phyloP scores from a whole-genome alignment of 2,797 vertebrate species.

The Sebastes taczanowskii region DNA sequence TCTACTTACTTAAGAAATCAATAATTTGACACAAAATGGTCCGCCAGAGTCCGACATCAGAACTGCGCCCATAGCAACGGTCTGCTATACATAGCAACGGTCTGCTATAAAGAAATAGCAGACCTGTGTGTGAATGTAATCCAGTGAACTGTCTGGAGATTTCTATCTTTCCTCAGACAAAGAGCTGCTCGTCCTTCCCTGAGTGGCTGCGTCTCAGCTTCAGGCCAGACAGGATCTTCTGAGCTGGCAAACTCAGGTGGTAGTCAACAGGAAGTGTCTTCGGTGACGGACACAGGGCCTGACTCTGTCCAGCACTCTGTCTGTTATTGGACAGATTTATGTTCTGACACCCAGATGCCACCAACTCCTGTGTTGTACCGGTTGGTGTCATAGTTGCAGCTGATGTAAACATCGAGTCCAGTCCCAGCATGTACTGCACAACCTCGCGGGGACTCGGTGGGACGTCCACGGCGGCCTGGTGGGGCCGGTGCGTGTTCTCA shows the following conservation, averaged over 20 bases:
- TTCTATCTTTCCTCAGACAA: slow-evolving; percentile 70
- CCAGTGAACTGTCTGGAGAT: not conserved
- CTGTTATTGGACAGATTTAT: slow-evolving; percentile 55
- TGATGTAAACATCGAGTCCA: slow-evolving; percentile 45
- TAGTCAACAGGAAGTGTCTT: slow-evolving; percentile 61
- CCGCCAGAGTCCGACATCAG: too few species aligned
- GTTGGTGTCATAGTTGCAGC: slow-evolving; percentile 3
- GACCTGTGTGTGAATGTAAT: not conserved
- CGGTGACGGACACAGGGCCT: slow-evolving; percentile 40
- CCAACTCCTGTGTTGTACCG: not conserved
- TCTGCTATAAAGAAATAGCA: too few species aligned
- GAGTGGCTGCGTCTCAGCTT: slow-evolving; percentile 77
- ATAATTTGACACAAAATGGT: too few species aligned
- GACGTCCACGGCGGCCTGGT: slow-evolving; percentile 25
- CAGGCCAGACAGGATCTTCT: slow-evolving; percentile 79
- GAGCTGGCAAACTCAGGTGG: slow-evolving; percentile 61
- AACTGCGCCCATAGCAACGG: too few species aligned
- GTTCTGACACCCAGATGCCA: slow-evolving; percentile 24
- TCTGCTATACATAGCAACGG: too few species aligned
- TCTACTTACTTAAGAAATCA: too few species aligned
- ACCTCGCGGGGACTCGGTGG: slow-evolving; percentile 54
- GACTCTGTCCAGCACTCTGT: slow-evolving; percentile 19
- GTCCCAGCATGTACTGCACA: slow-evolving; percentile 66
- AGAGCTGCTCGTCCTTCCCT: slow-evolving; percentile 79
- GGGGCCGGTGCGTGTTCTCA: slow-evolving; percentile 69